phyloP scores from a whole-genome alignment of 2,797 vertebrate genomes.

The Oryzias dopingdopingensis region DNA sequence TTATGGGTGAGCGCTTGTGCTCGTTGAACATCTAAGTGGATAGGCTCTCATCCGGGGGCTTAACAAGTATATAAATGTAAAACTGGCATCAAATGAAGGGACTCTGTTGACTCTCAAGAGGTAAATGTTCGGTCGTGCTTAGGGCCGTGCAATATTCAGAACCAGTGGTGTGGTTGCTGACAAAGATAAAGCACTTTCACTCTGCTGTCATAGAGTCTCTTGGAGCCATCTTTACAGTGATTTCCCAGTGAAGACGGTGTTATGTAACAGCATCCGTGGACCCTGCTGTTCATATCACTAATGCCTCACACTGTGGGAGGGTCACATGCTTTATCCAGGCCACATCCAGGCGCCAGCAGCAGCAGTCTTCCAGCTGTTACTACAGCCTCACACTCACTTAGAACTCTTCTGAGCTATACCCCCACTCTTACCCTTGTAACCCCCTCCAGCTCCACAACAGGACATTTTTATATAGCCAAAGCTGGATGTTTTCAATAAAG shows the following conservation, averaged over 20 bases:
- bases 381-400: conserved; percentile 61
- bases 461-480: neutral
- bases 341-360: conserved; percentile 67
- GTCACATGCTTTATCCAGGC: conserved; percentile 75
- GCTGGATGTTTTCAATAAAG: too few species aligned
- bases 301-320: conserved; percentile 68
- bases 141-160: conserved; percentile 27
- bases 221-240: conserved; percentile 62
- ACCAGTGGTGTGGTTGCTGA: conserved; percentile 38
- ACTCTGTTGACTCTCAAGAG: conserved; percentile 22
- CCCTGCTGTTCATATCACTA: conserved; percentile 79
- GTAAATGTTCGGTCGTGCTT: conserved; percentile 48
- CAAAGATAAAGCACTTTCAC: conserved; percentile 66
- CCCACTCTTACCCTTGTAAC: conserved; percentile 30
- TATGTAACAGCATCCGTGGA: conserved; percentile 63
- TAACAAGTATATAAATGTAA: conserved; percentile 31
- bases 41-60: conserved; percentile 27
- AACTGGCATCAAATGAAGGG: conserved; percentile 39
- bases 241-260: conserved; percentile 70
- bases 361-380: conserved; percentile 74
- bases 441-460: neutral
- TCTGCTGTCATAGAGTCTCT: conserved; percentile 53
- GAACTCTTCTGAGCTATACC: conserved; percentile 51
- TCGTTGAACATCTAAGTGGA: conserved; percentile 20
- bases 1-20: conserved; percentile 1